Evolutionary conservation across 2,888 invertebrate genomes (phyloP).

Genomic region (Drosophila niveifrons): DNA sequence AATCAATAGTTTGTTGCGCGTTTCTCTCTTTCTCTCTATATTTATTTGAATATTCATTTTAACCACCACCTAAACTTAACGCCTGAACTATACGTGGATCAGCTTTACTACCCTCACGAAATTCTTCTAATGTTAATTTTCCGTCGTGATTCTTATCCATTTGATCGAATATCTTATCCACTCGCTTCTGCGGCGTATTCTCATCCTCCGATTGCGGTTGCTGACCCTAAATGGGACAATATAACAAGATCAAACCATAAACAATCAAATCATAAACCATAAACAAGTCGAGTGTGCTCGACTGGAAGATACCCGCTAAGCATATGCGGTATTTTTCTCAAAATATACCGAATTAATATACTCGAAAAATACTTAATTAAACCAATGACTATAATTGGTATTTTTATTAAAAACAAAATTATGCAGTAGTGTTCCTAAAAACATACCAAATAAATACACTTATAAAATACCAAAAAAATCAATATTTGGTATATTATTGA

Average conservation of each 20-base stretch:
- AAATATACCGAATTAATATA: too few relatives aligned
- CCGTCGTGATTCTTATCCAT: conserved; percentile 99
- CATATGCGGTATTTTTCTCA: too few relatives aligned
- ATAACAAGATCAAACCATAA: conserved; percentile 3
- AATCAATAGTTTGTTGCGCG: conserved; percentile 53
- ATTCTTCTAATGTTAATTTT: conserved; percentile 98
- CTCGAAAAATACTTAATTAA: too few relatives aligned
- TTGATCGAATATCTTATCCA: conserved; percentile 99
- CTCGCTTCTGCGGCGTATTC: conserved; percentile 97
- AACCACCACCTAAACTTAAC: conserved; percentile 93
- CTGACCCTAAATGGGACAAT: conserved; percentile 89
- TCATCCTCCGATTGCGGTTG: conserved; percentile 95
- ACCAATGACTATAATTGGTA: too few relatives aligned
- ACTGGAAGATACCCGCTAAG: too few relatives aligned
- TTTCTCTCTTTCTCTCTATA: conserved; percentile 10
- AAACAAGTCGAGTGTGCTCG: conserved; percentile 12
- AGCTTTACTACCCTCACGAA: conserved; percentile 99
- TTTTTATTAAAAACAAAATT: too few relatives aligned
- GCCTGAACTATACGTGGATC: conserved; percentile 99
- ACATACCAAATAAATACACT: too few relatives aligned
- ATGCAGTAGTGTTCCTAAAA: too few relatives aligned
- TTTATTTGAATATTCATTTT: conserved; percentile 72
- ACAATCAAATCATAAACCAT: too few relatives aligned
- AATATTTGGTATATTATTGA: too few relatives aligned
- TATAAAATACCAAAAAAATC: too few relatives aligned